Percentiles rank a stretch among this genome's conserved stretches.
These are phyloP conservation scores for Ranitomeya imitator DNA, from an alignment of 2,113 vertebrate species.

Conservation along the genomic window DNA sequence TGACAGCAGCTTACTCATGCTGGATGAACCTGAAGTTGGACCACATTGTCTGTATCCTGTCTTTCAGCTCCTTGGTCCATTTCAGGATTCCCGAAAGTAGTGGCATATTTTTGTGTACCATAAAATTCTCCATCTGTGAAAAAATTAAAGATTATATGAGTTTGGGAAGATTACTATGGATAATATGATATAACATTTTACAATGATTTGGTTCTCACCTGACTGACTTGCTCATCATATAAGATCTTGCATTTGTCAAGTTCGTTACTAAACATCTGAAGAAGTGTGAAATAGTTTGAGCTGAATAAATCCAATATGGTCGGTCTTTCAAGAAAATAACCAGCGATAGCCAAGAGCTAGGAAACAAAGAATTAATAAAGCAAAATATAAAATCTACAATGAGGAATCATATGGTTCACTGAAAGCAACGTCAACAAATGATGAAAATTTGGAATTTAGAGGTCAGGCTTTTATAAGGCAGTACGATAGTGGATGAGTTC, in stretches of 20 bases:
- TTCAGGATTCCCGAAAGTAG: constrained; percentile 75
- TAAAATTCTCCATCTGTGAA: constrained; percentile 67
- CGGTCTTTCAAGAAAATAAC: constrained; percentile 77
- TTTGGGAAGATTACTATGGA: background rate
- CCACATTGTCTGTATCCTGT: constrained; percentile 74
- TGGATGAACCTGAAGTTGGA: constrained; percentile 70
- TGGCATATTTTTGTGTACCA: constrained; percentile 77
- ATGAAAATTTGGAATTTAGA: no score
- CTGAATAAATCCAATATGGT: constrained; percentile 77
- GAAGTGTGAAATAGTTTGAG: constrained; percentile 72
- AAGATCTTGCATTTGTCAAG: constrained; percentile 74
- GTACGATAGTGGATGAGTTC: no score
- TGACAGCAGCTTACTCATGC: constrained; percentile 68
- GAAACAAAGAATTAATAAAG: background rate
- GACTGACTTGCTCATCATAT: constrained; percentile 68
- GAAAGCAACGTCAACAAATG: no score
- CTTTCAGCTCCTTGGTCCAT: constrained; percentile 75
- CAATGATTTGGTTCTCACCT: constrained; percentile 64
- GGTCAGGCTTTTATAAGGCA: no score
- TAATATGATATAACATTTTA: background rate
- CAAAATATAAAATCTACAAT: no score
- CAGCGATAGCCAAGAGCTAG: constrained; percentile 76
- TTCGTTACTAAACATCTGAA: constrained; percentile 74
- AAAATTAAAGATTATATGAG: constrained; percentile 56
- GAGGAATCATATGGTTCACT: background rate